Base-by-base conservation (phyloP, 1,140 invertebrate genomes). In the Calephelis nemesis region DNA sequence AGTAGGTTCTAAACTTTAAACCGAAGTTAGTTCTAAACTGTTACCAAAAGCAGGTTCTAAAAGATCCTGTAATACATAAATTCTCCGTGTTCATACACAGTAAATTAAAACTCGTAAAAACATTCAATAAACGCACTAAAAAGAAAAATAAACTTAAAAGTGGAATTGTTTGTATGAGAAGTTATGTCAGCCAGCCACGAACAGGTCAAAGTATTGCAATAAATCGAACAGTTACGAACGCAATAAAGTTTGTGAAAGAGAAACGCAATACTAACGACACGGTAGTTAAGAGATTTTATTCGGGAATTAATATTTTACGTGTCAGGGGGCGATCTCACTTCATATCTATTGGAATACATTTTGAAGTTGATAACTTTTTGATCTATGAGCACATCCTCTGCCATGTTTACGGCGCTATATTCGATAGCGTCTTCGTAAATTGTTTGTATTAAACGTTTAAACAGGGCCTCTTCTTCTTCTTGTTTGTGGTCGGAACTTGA, bases 221-320 rank as follows among this genome's bases (percentile, higher is more conserved):
- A 81, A 81, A 81, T 81, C 73, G 77, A 74, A 76, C 68, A 65
- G 70, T 77, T 72, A 75, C 67, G 71, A 73, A 63, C 62, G 71
- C 71, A 67, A 79, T 80, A 80, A 80, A 78, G 70, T 75, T 67
- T 60, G 54, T 39, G 19, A 39, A 58, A 60, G 54, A 60, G 54
- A 12, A 60, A 65, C 71, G 63, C 67, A 75, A 71, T 72, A 74
- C 71, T 75, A 72, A 66, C 74, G 72, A 77, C 75, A 75, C 71
- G 77, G 70, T 71, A 73, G 71, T 79, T 76, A 72, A 58, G 70
- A 76, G 67, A 75, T 78, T 78, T 79, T 78, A 78, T 79, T 78
- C 75, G 67, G 60, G 67, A 73, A 79, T 78, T 76, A 77, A 75
- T 75, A 70, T 68, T 65, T 68, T 69, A 71, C 67, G 60, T 42